Evolutionary conservation across 2,113 vertebrate genomes (phyloP), one percentile per base, ranked within the genome.

Genomic region (Nycticebus coucang): DNA sequence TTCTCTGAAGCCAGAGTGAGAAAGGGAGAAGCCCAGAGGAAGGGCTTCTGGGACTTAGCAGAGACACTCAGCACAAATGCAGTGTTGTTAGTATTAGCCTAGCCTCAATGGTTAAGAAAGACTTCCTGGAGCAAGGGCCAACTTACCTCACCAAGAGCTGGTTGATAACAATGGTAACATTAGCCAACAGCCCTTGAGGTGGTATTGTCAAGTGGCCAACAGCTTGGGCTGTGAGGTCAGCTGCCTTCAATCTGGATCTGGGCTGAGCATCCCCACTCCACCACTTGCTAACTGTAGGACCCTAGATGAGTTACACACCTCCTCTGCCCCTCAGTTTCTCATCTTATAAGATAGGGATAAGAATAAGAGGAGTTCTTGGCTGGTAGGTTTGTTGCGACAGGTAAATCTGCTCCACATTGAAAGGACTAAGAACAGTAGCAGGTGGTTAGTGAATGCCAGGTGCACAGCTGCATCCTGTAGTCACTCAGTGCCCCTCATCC

Each of bases 261-360:
- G 69, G 57, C 60, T 79, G n/a, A n/a, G 74, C 28, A 80, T 8
- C 55, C 8, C n/a, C 4, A 2, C 41, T 24, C 45, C 0, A 4
- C 13, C 18, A 3, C 24, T 28, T 1, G 28, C 50, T 41, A 28
- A 55, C 4, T 26, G 11, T 24, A 0, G 1, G 41, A 35, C 4
- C 68, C 77, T 5, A 2, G 85, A 13, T 7, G 21, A 80, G 55
- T 26, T 4, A 26, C 30, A 66, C 75, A 17, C 9, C 12, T 18
- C 74, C 87, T 45, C 28, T 26, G 41, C 35, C 50, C 79, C 64
- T 89, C 57, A 3, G 26, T 35, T 7, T 68, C 57, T 30, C 33
- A 1, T 41, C 59, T n/a, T 2, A 30, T 4, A 13, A 28, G 37
- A 77, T 0, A 0, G 60, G 30, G 14, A 1, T 22, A 4, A 28